phyloP scores from a whole-genome alignment of 1,140 invertebrate species.

The Oedothorax gibbosus region DNA sequence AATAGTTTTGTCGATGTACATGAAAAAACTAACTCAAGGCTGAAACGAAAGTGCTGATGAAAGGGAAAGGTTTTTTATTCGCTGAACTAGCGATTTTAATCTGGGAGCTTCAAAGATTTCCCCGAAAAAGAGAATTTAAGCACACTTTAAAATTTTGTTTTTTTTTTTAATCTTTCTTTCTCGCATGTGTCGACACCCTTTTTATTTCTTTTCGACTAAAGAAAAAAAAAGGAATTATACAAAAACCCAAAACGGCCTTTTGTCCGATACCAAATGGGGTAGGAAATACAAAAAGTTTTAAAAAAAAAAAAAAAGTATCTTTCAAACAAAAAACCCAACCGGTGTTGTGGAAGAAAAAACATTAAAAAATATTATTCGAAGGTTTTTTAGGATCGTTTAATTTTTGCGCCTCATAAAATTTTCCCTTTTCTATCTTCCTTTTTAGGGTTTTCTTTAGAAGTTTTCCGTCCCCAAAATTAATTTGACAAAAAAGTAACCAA shows the following conservation, averaged over 20 bases:
- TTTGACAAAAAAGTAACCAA: too few species aligned
- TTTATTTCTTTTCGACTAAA: slow-evolving; percentile 21
- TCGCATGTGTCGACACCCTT: slow-evolving; percentile 28
- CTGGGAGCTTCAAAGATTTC: slow-evolving; percentile 20
- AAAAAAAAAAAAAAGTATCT: slow-evolving; percentile 20
- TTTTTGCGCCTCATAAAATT: slow-evolving; percentile 49
- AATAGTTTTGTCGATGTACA: too few species aligned
- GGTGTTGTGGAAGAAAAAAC: slow-evolving; percentile 29
- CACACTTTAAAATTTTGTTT: slow-evolving; percentile 17
- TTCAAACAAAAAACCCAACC: slow-evolving; percentile 53
- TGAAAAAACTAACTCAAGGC: too few species aligned
- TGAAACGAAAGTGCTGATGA: slow-evolving; percentile 32
- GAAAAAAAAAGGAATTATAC: slow-evolving; percentile 53
- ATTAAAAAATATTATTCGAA: slow-evolving; percentile 11
- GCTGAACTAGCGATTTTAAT: slow-evolving; percentile 54
- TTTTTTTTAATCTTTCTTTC: neutral
- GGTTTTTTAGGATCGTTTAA: slow-evolving; percentile 57
- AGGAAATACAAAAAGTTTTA: slow-evolving; percentile 3
- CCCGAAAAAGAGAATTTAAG: slow-evolving; percentile 47
- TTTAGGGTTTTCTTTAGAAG: neutral
- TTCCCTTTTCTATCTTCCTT: slow-evolving; percentile 31
- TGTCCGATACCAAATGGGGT: slow-evolving; percentile 25
- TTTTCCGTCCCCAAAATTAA: neutral
- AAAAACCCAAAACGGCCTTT: slow-evolving; percentile 45
- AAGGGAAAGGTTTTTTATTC: neutral